These are phyloP conservation scores for Neosilurus mollespiculum DNA, from an alignment of 2,797 vertebrate species.

Conservation along the genomic window DNA sequence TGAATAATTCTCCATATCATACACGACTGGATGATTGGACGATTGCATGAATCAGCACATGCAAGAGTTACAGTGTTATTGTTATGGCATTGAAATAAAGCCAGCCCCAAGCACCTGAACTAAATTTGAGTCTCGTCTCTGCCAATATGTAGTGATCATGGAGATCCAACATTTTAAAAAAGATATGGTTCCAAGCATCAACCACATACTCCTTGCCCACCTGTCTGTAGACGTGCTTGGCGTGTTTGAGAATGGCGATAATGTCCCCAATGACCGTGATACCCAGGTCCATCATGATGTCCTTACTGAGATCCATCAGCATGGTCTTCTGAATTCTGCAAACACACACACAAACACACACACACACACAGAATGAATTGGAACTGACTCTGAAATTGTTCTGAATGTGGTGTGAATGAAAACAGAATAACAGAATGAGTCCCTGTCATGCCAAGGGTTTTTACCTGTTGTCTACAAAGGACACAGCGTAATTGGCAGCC, in stretches of 20 bases:
- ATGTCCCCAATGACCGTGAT: constrained; percentile 92
- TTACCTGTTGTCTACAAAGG: constrained; percentile 95
- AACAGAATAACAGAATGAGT: background rate
- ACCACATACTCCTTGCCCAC: constrained; percentile 62
- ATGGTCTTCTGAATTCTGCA: constrained; percentile 92
- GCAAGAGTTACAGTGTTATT: background rate
- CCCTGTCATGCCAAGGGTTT: background rate
- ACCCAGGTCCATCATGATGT: constrained; percentile 93
- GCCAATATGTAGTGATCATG: background rate
- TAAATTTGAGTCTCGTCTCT: background rate
- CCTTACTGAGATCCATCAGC: constrained; percentile 93
- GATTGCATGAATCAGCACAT: background rate
- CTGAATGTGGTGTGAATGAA: background rate
- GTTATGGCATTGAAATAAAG: background rate
- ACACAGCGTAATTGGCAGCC: constrained; percentile 88
- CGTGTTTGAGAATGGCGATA: constrained; percentile 92
- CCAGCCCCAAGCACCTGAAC: background rate
- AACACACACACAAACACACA: background rate
- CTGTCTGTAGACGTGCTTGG: constrained; percentile 91
- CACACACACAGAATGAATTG: background rate
- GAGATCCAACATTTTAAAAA: background rate
- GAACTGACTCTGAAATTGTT: background rate
- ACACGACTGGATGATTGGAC: background rate
- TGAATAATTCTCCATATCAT: too few relatives aligned
- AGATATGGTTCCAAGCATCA: background rate